Base-by-base conservation (phyloP, 2,113 vertebrate species). In the Sapayoa aenigma region DNA sequence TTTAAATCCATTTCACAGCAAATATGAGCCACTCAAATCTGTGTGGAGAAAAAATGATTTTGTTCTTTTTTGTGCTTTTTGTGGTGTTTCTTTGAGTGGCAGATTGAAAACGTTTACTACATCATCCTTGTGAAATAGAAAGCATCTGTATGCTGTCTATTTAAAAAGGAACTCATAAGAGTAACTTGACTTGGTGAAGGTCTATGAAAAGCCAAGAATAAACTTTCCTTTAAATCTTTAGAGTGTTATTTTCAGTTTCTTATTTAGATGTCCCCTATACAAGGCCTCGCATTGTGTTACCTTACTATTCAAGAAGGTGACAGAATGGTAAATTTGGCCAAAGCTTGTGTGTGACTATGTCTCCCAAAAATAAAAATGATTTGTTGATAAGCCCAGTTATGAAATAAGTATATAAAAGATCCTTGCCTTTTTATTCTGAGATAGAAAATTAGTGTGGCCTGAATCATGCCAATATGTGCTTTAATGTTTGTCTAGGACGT, bases 1-100 rank as follows among this genome's bases (percentile, higher is more conserved):
- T 82, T 90, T 75, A 56, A 65, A 35, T 41, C 42, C 60, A 41
- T 87, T 91, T 92, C 44, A 65, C 58, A 84, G 55, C 69, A 87
- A 72, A 56, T 24, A 25, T 68, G 31, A 92, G 52, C 73, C 21
- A 49, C 42, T 91, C 44, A 72, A 6, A 58, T 56, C 49, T 41
- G 14, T n/a, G 23, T 73, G n/a, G 28, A 44, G 14, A 37, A 46
- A 46, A 49, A 23, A 12, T n/a, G n/a, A n/a, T n/a, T n/a, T n/a
- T n/a, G n/a, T n/a, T n/a, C n/a, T 3, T 9, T 65, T 67, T 67
- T 77, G 33, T 84, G 35, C 37, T 91, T 76, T 91, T 76, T 35
- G 6, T 33, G 37, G 28, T 73, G 35, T 47, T 85, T 60, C 47
- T 60, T 93, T 63, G 49, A 93, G 31, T 37, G 37, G 41, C 31